phyloP scores from a whole-genome alignment of 1,140 invertebrate genomes.

The Spodoptera frugiperda region DNA sequence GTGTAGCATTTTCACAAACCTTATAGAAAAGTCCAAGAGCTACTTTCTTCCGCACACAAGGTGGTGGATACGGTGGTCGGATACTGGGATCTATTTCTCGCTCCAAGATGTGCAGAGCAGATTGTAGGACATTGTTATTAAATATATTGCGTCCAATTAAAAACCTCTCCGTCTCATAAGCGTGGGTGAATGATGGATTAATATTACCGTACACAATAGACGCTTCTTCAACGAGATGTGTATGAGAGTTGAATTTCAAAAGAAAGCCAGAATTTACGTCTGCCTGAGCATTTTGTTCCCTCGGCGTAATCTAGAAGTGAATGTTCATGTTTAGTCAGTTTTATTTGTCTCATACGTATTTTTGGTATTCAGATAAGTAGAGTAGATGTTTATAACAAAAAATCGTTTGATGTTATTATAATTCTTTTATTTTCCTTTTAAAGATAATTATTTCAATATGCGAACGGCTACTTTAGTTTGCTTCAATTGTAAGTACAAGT shows the following conservation, averaged over 20 bases:
- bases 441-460: no score
- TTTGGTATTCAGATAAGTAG: neutral
- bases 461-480: no score
- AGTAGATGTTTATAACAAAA: no score
- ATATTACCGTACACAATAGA: slow-evolving; percentile 88
- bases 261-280: slow-evolving; percentile 90
- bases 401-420: no score
- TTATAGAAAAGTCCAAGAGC: slow-evolving; percentile 90
- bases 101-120: slow-evolving; percentile 86
- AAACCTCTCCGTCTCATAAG: slow-evolving; percentile 88
- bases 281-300: slow-evolving; percentile 90
- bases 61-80: slow-evolving; percentile 87
- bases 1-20: slow-evolving; percentile 74
- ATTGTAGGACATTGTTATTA: slow-evolving; percentile 80
- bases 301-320: slow-evolving; percentile 86
- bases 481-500: no score
- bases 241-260: slow-evolving; percentile 85
- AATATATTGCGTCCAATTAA: slow-evolving; percentile 86
- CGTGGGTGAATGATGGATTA: slow-evolving; percentile 89
- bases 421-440: no score
- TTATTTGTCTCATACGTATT: neutral
- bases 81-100: slow-evolving; percentile 88
- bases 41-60: slow-evolving; percentile 88
- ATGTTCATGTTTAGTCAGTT: slow-evolving; percentile 6
- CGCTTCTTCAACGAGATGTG: slow-evolving; percentile 75